Evolutionary conservation across 2,888 invertebrate genomes (phyloP).

Genomic region (Oscheius sp.): DNA sequence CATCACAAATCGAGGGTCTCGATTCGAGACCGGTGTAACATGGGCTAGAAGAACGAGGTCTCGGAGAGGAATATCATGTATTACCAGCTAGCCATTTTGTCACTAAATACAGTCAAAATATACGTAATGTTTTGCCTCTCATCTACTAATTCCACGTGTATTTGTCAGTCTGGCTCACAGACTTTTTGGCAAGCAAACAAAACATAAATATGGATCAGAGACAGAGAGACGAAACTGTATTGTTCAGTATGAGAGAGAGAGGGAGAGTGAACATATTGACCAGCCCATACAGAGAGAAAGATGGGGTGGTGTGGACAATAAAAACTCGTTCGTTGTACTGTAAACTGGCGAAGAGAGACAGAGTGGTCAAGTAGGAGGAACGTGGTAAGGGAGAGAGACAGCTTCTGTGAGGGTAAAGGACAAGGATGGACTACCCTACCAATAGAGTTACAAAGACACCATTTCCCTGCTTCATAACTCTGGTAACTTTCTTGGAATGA

Average conservation of each 20-base stretch:
- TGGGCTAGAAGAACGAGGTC: too few relatives aligned
- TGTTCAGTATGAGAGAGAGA: neutral
- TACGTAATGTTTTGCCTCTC: too few relatives aligned
- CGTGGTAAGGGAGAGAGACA: neutral
- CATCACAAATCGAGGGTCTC: too few relatives aligned
- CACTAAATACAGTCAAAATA: too few relatives aligned
- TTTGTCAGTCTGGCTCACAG: slow-evolving; percentile 4
- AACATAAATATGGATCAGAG: neutral
- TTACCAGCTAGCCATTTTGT: too few relatives aligned
- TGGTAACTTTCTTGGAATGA: neutral
- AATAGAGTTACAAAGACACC: too few relatives aligned
- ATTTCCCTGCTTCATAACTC: too few relatives aligned
- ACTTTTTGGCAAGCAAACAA: neutral
- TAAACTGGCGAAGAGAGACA: neutral
- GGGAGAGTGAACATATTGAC: too few relatives aligned
- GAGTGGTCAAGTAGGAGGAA: neutral
- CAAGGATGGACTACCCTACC: neutral
- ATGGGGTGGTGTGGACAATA: neutral
- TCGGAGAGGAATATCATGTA: too few relatives aligned
- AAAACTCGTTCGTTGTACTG: neutral
- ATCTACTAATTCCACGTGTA: too few relatives aligned
- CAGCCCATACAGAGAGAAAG: neutral
- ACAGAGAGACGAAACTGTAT: neutral
- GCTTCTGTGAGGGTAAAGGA: neutral
- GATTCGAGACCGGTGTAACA: too few relatives aligned